phyloP scores from a whole-genome alignment of 2,113 vertebrate genomes.

The Apodemus sylvaticus region DNA sequence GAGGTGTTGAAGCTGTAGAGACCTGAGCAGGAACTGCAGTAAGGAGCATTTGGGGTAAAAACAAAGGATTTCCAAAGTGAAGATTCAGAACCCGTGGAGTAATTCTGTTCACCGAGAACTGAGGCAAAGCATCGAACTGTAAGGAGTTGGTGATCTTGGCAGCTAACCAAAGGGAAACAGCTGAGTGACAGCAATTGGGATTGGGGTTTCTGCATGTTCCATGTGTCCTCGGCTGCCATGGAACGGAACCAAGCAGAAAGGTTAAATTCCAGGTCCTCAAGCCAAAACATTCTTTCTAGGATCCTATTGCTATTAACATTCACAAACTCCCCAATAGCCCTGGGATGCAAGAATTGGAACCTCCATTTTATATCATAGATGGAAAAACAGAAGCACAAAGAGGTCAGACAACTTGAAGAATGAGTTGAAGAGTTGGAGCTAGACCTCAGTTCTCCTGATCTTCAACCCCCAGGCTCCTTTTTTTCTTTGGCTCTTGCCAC shows the following conservation, averaged over 20 bases:
- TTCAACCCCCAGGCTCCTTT: background rate
- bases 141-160: background rate
- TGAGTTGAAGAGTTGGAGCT: background rate
- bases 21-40: background rate
- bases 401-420: background rate
- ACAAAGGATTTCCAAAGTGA: slow-evolving; percentile 28
- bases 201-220: background rate
- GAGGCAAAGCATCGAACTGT: background rate
- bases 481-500: background rate
- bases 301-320: background rate
- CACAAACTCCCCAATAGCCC: background rate
- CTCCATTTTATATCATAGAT: slow-evolving; percentile 28
- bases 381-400: slow-evolving; percentile 6
- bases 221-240: background rate
- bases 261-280: slow-evolving; percentile 47
- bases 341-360: background rate
- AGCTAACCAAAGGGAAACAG: slow-evolving; percentile 12
- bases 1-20: background rate
- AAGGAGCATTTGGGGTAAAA: background rate
- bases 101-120: slow-evolving; percentile 31
- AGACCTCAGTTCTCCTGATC: background rate
- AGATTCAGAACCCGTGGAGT: background rate
- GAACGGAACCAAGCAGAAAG: slow-evolving; percentile 37
- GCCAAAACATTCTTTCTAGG: slow-evolving; percentile 45
- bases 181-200: slow-evolving; percentile 47